Evolutionary conservation across 2,888 invertebrate genomes (phyloP).

Genomic region (Congeria kusceri): DNA sequence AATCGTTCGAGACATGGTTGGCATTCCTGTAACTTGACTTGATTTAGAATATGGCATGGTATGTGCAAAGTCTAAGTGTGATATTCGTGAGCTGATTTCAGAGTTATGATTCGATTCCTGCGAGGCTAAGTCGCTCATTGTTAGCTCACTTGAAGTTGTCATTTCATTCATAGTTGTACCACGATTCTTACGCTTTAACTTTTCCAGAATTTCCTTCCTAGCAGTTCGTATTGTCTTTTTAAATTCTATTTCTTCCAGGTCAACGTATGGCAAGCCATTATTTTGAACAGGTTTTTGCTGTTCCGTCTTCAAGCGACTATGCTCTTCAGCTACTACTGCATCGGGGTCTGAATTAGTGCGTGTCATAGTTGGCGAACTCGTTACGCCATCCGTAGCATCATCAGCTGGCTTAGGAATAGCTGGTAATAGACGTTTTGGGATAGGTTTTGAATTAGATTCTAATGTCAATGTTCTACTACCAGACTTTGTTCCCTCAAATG

Average conservation of each 20-base stretch:
- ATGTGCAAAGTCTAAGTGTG: not conserved
- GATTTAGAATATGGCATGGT: not conserved
- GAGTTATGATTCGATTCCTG: not conserved
- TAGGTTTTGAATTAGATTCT: not conserved
- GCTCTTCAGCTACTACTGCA: not conserved
- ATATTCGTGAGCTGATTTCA: not conserved
- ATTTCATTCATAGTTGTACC: not conserved
- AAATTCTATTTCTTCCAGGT: conserved; percentile 55
- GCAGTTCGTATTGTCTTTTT: conserved; percentile 48
- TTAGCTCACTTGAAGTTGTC: no score
- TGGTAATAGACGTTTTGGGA: conserved; percentile 39
- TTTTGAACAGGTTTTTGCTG: no score
- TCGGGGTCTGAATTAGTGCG: not conserved
- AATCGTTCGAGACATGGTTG: not conserved
- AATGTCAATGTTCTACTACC: not conserved
- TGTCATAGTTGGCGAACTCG: not conserved
- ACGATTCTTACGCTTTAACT: conserved; percentile 37
- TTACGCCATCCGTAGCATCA: not conserved
- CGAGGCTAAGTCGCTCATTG: no score
- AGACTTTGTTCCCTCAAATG: not conserved
- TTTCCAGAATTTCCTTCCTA: conserved; percentile 53
- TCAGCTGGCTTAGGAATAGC: conserved; percentile 23
- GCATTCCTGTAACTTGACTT: not conserved
- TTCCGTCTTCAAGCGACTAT: not conserved
- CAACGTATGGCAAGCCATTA: conserved; percentile 14